Base-by-base conservation (phyloP, 2,113 vertebrate genomes). In the cat (Felis catus) region DNA sequence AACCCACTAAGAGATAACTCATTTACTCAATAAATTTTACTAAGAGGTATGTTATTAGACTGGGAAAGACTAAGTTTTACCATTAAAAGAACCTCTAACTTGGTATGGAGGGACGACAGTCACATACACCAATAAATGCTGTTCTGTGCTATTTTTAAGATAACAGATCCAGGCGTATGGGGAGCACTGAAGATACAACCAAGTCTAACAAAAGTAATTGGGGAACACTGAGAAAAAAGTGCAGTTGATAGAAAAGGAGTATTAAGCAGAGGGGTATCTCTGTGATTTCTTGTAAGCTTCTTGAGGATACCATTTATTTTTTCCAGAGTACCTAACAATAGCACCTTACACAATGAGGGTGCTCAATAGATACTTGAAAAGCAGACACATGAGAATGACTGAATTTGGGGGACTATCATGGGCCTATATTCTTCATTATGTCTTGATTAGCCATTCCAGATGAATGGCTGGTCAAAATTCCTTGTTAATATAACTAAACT, bases 11-110 rank as follows among this genome's bases (percentile, higher is more conserved):
- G 7, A 79, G 25, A 87, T 70, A 51, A 13, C 39, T 51, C 55
- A 96, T 76, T 91, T 73, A 83, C 31, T 94, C 55, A 95, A 63
- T 63, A 90, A 95, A 73, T 31, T 86, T 81, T 45, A 96, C 5
- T 65, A 11, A 91, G 58, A 94, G 53, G 29, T 82, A 90, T n/a
- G n/a, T 65, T 65, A 15, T 79, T 82, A 84, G 55, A 48, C 16
- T 66, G 7, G 14, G 39, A 41, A 51, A 76, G 68, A 92, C 6
- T 31, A 53, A 58, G 27, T 18, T 29, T 95, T 33, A 86, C 3
- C 29, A 48, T 90, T 53, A 53, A 66, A 94, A 88, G 4, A 91
- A 84, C 18, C 39, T 91, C 36, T 89, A 92, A 66, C 29, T 48
- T 87, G 70, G 10, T 65, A 80, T 79, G 33, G 21, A 68, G 39